Evolutionary conservation across 2,113 vertebrate species (phyloP).

Genomic region (Melanotaenia duboulayi): DNA sequence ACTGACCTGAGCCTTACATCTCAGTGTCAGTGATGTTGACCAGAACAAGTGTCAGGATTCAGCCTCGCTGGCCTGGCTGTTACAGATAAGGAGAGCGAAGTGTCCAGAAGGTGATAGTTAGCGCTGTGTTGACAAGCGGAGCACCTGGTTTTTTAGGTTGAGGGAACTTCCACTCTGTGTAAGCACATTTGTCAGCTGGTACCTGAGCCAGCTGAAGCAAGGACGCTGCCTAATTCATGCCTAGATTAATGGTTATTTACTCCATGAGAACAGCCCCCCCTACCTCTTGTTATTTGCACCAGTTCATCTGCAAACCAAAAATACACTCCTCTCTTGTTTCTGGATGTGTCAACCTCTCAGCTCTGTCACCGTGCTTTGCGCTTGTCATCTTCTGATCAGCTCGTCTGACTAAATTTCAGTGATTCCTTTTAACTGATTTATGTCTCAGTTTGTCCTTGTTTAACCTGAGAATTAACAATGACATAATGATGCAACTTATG

Average conservation of each 20-base stretch:
- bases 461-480: not conserved
- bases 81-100: slow-evolving; percentile 46
- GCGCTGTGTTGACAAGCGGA: slow-evolving; percentile 55
- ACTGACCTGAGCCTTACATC: slow-evolving; percentile 18
- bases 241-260: slow-evolving; percentile 37
- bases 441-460: not conserved
- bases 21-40: slow-evolving; percentile 42
- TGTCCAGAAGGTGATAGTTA: slow-evolving; percentile 18
- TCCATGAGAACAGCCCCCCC: slow-evolving; percentile 23
- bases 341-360: slow-evolving; percentile 38
- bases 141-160: slow-evolving; percentile 32
- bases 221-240: slow-evolving; percentile 27
- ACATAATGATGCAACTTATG: not conserved
- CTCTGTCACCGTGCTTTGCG: slow-evolving; percentile 27
- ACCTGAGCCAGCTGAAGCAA: slow-evolving; percentile 37
- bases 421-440: not conserved
- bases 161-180: slow-evolving; percentile 54
- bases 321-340: slow-evolving; percentile 77
- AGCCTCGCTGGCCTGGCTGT: not conserved
- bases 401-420: not conserved
- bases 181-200: slow-evolving; percentile 34
- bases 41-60: slow-evolving; percentile 41
- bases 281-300: slow-evolving; percentile 43
- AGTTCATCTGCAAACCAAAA: slow-evolving; percentile 65
- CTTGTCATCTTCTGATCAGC: not conserved